phyloP scores from a whole-genome alignment of 2,797 vertebrate genomes.

The Astyanax mexicanus region DNA sequence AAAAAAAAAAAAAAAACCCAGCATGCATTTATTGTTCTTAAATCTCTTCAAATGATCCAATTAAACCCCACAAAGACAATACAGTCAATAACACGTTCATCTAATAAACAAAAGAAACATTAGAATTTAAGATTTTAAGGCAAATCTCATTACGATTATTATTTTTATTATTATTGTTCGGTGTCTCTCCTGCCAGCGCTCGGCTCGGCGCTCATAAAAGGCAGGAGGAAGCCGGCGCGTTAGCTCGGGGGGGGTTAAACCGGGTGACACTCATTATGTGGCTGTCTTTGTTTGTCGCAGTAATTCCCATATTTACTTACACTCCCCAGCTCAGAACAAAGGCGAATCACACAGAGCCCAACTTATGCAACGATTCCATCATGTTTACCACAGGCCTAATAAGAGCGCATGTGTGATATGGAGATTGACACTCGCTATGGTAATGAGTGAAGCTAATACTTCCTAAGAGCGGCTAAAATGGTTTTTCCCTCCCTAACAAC shows the following conservation, averaged over 20 bases:
- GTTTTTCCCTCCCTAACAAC: constrained; percentile 60
- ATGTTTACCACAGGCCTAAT: constrained; percentile 62
- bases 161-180: not conserved
- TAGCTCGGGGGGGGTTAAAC: constrained; percentile 33
- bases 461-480: constrained; percentile 54
- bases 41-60: too few relatives aligned
- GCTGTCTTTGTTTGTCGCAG: constrained; percentile 35
- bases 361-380: constrained; percentile 63
- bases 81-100: constrained; percentile 3
- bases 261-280: constrained; percentile 29
- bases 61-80: not conserved
- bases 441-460: constrained; percentile 58
- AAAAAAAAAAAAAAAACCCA: not conserved
- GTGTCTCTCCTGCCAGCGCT: constrained; percentile 6
- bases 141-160: too few relatives aligned
- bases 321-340: constrained; percentile 37
- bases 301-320: constrained; percentile 42
- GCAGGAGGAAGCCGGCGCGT: not conserved
- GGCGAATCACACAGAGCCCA: constrained; percentile 51
- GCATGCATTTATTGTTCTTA: constrained; percentile 29
- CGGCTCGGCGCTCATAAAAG: constrained; percentile 13
- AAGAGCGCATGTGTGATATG: constrained; percentile 58
- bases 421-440: constrained; percentile 59
- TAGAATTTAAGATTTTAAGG: constrained; percentile 19
- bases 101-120: not conserved